Evolutionary conservation across 2,888 invertebrate species (phyloP), one percentile per base, ranked within the genome.

Genomic region (Pimpla rufipes): DNA sequence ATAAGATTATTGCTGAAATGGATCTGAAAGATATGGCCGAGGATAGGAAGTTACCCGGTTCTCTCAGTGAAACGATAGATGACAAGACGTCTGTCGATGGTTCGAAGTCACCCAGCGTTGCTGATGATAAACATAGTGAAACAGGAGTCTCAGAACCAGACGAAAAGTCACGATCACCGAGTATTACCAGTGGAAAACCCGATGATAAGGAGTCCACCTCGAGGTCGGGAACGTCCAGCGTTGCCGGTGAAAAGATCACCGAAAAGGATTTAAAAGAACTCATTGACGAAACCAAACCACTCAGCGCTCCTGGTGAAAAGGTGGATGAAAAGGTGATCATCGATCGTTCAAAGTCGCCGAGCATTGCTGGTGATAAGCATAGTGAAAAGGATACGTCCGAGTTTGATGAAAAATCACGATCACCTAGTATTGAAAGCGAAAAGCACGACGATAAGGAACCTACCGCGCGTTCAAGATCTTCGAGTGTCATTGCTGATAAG

Each of bases 81-180:
- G 68, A 42, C 13, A 71, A 16, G 68, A 52, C 35, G 2, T 5
- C 40, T 6, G 13, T 6, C 0, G 80, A 70, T 6, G 29, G 66
- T 18, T 81, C 85, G 1, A 86, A 83, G 75, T 85, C 83, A 1
- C 78, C 83, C 0, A 55, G 79, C 42, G 88, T 87, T 35, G 23
- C 79, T 13, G 59, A 70, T 16, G 83, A 84, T 13, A 29, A 62
- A 37, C n/a, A 29, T 6, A 81, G 78, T 11, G 81, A 59, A 8
- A 76, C 70, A 11, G 18, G 42, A 8, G 2, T 29, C 3, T 70
- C 52, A 1, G 55, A 55, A 18, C 1, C 1, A 21, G 52, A 11
- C 2, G 74, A 64, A 16, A 47, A 23, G 8, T 50, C 70, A 1
- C 42, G 70, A 55, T 77, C 81, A 37, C 50, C 81, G 1, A 81